Percentiles rank a stretch among this genome's conserved stretches.
These are phyloP conservation scores for Epinephelus coioides DNA, from an alignment of 2,797 vertebrate genomes.

Conservation along the genomic window DNA sequence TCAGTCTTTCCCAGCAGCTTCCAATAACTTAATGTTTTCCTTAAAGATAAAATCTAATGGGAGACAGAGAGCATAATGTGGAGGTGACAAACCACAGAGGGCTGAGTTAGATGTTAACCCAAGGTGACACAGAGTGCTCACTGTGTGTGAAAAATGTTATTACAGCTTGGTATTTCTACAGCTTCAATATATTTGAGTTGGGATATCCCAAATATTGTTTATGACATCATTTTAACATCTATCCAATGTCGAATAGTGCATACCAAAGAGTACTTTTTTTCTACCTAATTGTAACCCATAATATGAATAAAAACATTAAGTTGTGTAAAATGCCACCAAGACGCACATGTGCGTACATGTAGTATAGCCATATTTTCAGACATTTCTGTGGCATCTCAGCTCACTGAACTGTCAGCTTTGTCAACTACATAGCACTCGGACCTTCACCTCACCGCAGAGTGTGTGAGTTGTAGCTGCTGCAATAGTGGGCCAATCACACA, in stretches of 20 bases:
- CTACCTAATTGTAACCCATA: too few relatives aligned
- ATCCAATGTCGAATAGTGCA: not conserved
- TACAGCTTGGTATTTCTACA: not conserved
- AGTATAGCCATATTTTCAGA: too few relatives aligned
- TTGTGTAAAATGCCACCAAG: too few relatives aligned
- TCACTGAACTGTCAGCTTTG: too few relatives aligned
- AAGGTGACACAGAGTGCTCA: slow-evolving; percentile 12
- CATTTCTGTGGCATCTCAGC: too few relatives aligned
- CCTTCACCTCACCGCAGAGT: too few relatives aligned
- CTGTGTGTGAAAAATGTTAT: not conserved
- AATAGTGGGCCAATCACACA: too few relatives aligned
- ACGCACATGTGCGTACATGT: too few relatives aligned
- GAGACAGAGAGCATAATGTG: slow-evolving; percentile 15
- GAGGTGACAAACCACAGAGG: slow-evolving; percentile 19
- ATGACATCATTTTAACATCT: not conserved
- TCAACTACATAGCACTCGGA: too few relatives aligned
- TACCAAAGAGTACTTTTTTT: too few relatives aligned
- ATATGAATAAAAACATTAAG: too few relatives aligned
- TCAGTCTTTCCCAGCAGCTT: slow-evolving; percentile 48
- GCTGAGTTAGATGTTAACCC: slow-evolving; percentile 5
- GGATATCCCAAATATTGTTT: not conserved
- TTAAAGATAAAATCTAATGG: slow-evolving; percentile 34
- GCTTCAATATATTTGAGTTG: not conserved
- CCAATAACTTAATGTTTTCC: slow-evolving; percentile 34
- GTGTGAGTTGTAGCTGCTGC: too few relatives aligned